Conservation (phyloP, 2,888 invertebrate species). For the Drosophila villosipedis region DNA sequence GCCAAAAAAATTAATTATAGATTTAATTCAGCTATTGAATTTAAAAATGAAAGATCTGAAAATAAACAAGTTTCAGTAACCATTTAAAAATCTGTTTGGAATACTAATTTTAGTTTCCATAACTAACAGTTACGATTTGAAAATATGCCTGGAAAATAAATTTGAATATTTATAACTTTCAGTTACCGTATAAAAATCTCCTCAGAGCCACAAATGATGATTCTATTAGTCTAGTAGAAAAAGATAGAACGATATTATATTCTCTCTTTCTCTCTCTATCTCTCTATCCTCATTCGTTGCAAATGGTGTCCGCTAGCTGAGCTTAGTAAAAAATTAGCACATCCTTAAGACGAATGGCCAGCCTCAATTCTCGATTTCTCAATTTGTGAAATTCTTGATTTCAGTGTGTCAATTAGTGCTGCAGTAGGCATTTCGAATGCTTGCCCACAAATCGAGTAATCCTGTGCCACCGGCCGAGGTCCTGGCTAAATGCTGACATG, state of each 20-base stretch:
- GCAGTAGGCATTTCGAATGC: conserved; percentile 73
- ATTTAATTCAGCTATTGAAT: neutral
- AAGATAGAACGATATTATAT: neutral
- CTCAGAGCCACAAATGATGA: conserved; percentile 6
- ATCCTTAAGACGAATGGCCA: conserved; percentile 53
- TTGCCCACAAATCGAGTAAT: conserved; percentile 74
- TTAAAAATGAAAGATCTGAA: neutral
- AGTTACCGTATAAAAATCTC: neutral
- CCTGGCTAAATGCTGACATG: conserved; percentile 75
- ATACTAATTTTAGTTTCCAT: neutral
- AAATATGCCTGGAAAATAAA: neutral
- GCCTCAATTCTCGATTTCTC: conserved; percentile 15
- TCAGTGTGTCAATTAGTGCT: conserved; percentile 68
- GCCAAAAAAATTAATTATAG: neutral
- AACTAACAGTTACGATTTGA: neutral
- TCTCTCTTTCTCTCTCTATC: neutral
- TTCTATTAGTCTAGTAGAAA: neutral
- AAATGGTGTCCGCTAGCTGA: conserved; percentile 23
- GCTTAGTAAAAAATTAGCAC: conserved; percentile 71
- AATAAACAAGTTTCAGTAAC: neutral
- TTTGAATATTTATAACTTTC: fast-evolving
- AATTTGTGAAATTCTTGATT: conserved; percentile 5
- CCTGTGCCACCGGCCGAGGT: conserved; percentile 59
- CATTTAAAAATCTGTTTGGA: neutral
- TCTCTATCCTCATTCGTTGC: neutral